These are phyloP conservation scores for Crotalus viridis DNA, from an alignment of 2,113 vertebrate species.

Conservation along the genomic window DNA sequence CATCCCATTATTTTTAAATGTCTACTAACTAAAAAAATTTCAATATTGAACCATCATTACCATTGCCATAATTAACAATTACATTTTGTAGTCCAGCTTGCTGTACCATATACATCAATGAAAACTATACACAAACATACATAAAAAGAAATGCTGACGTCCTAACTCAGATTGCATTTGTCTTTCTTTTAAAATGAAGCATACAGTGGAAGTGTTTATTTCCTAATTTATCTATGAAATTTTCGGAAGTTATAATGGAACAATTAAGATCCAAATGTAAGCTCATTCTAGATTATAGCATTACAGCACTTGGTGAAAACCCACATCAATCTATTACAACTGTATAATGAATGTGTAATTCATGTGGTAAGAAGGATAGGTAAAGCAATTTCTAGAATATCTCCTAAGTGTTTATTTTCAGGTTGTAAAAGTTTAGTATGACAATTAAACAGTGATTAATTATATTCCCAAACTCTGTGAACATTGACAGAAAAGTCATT, in stretches of 20 bases:
- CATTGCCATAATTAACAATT: constrained; percentile 22
- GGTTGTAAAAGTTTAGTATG: background rate
- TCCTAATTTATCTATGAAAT: background rate
- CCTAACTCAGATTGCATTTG: background rate
- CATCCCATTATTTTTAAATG: background rate
- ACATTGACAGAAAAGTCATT: background rate
- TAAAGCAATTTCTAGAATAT: background rate
- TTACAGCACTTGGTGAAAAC: background rate
- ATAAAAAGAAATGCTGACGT: background rate
- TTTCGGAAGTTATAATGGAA: background rate
- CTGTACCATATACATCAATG: background rate
- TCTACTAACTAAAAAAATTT: constrained; percentile 14
- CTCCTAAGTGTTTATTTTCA: background rate
- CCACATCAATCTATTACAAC: background rate
- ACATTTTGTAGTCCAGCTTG: constrained; percentile 17
- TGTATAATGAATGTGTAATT: background rate
- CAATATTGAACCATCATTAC: background rate
- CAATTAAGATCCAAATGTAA: background rate
- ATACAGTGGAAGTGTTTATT: background rate
- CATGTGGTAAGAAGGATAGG: background rate
- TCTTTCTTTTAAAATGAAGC: background rate
- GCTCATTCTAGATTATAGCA: background rate
- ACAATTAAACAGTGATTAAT: background rate
- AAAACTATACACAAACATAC: background rate
- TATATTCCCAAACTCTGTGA: background rate